Evolutionary conservation across 2,888 invertebrate genomes (phyloP), one percentile per base, ranked within the genome.

Genomic region (Dynastes hyllus): DNA sequence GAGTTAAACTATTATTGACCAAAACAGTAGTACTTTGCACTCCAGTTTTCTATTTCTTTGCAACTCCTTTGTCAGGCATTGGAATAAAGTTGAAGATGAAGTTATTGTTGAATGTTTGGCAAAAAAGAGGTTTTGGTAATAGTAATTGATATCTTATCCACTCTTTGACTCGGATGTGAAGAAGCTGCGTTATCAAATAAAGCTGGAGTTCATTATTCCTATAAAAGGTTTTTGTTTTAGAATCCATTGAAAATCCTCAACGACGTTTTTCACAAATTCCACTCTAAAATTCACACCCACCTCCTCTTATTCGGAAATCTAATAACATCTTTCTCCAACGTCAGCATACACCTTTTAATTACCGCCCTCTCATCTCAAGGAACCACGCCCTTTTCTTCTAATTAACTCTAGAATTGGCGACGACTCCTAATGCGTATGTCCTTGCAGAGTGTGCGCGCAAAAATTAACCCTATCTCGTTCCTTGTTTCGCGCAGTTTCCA

Each of bases 391-490:
- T 58, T 40, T n/a, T 8, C 67, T 16, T 37, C 1, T 55, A 71
- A 71, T 71, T 71, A 71, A 71, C 71, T 29, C 58, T 16, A 58
- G 71, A 71, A 71, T 71, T 11, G 22, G 55, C 58, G 29, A 55
- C 58, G 70, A 55, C 71, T 58, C 37, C 32, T 32, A 58, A 71
- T 71, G 32, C 37, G 32, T 71, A 6, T 40, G 66, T 45, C 45
- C 27, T 67, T 22, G 66, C 66, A 45, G 71, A 55, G 58, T 71
- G 37, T 58, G 71, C 71, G 71, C 71, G 71, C 71, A 58, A 71
- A 71, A 71, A 71, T 55, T 71, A 55, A 71, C 55, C 71, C 71
- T 9, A 22, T 55, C 55, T 29, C 37, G 22, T 40, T n/a, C 55
- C 51, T 29, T 29, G 32, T 37, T 29, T 29, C n/a, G 40, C 71